A percentile compares a stretch with the other conserved stretches of the same genome.
Evolutionary conservation across 2,888 invertebrate species (phyloP).

Genomic region (Chaetogeoica ovagalla): DNA sequence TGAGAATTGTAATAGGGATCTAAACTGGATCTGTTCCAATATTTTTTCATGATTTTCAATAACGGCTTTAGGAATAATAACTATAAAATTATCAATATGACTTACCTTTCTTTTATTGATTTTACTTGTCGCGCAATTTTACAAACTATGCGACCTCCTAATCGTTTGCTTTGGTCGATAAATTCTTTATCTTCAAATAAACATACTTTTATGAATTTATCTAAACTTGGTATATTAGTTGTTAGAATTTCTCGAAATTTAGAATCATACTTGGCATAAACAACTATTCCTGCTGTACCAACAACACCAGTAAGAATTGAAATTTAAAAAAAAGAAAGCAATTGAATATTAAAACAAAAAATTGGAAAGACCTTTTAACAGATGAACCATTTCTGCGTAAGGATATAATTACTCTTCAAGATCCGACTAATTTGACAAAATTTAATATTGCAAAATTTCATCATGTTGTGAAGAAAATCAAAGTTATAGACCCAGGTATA

Average conservation of each 20-base stretch:
- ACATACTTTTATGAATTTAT: constrained; percentile 67
- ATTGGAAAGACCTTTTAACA: constrained; percentile 87
- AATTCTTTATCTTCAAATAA: constrained; percentile 63
- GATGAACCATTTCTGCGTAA: constrained; percentile 84
- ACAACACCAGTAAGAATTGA: constrained; percentile 61
- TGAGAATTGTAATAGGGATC: no score
- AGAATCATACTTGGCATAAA: constrained; percentile 68
- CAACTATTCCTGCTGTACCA: constrained; percentile 62
- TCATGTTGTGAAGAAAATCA: constrained; percentile 88
- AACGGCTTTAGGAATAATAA: not conserved
- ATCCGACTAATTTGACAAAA: constrained; percentile 86
- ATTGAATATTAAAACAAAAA: constrained; percentile 90
- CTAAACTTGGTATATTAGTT: constrained; percentile 69
- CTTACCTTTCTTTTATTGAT: constrained; percentile 32
- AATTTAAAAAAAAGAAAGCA: constrained; percentile 71
- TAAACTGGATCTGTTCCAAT: not conserved
- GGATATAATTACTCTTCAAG: constrained; percentile 90
- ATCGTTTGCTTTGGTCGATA: constrained; percentile 4
- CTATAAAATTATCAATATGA: not conserved
- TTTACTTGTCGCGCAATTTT: constrained; percentile 41
- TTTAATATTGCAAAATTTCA: constrained; percentile 93
- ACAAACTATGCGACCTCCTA: constrained; percentile 38
- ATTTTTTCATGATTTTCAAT: not conserved
- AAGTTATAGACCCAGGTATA: constrained; percentile 81
- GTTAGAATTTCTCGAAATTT: constrained; percentile 70